Base-by-base conservation (phyloP, 2,888 invertebrate genomes). In the Clepsis dumicolana region DNA sequence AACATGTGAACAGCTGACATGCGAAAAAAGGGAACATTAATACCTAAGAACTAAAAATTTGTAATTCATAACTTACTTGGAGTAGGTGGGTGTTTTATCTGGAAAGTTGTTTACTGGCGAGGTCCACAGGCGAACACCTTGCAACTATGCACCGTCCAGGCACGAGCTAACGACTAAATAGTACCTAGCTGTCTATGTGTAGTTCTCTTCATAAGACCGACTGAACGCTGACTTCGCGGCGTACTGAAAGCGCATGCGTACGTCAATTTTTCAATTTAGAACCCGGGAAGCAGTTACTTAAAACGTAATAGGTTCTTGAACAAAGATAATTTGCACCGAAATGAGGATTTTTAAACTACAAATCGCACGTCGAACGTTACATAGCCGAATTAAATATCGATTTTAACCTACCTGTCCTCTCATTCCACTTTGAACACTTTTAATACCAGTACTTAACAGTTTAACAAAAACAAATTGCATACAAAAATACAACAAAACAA, bases 241-340 rank as follows among this genome's bases (percentile, higher is more conserved):
- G 78, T 62, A 78, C 74, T 73, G 62, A 73, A 73, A 70, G 84
- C 90, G 90, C 90, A 86, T 90, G 90, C 90, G 90, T 84, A 81
- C 81, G 83, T 86, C 88, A 86, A 85, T 87, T 86, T 80, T 82
- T 83, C 79, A 86, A 86, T 86, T 79, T 76, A 76, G 67, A 77
- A 54, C 77, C 84, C 86, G 85, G 85, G 85, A 86, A 84, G 75
- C 72, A 74, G 71, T 64, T 64, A 68, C 68, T 68, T 68, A 59
- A 59, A 68, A 52, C 64, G 59, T 67, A 59, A 53, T 53, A 52
- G 52, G 52, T 52, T 52, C 57, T 64, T 52, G 52, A 52, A 53
- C 25, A 16, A 56, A 5, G 35, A 21, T 50, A 27, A 50, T 38
- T 48, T 61, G 35, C 56, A 24, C 21, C 57, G 48, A 29, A 62